Conservation (phyloP, 2,113 vertebrate species). For the Peromyscus leucopus region DNA sequence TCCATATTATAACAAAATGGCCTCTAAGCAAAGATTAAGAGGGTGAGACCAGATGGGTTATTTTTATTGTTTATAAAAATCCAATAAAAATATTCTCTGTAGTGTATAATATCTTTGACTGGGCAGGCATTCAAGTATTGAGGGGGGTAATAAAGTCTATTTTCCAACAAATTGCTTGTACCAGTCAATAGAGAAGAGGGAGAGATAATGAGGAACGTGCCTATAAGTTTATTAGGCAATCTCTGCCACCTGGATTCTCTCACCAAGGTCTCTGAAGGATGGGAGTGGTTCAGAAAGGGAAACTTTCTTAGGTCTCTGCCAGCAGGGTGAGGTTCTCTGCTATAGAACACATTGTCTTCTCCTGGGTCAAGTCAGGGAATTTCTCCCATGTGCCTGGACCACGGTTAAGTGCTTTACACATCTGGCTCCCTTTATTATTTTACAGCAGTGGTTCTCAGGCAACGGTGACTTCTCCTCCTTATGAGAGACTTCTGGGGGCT, state of each 20-base stretch:
- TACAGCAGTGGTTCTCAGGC: not conserved
- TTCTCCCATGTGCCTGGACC: not conserved
- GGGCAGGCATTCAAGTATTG: constrained; percentile 58
- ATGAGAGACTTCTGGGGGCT: not conserved
- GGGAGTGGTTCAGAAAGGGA: not conserved
- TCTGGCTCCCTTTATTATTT: constrained; percentile 6
- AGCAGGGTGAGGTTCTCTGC: not conserved
- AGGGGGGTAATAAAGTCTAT: constrained; percentile 45
- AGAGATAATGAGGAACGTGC: not conserved
- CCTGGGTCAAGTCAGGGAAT: not conserved
- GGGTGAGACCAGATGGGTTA: constrained; percentile 66
- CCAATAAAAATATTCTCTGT: constrained; percentile 60
- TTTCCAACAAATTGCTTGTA: constrained; percentile 64
- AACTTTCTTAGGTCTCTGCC: not conserved
- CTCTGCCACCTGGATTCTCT: not conserved
- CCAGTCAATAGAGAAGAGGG: constrained; percentile 29
- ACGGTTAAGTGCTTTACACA: not conserved
- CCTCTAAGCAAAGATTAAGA: constrained; percentile 66
- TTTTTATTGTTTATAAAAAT: constrained; percentile 76
- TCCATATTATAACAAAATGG: constrained; percentile 12
- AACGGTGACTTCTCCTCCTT: not conserved
- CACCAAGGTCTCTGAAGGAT: constrained; percentile 17
- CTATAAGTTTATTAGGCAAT: constrained; percentile 5
- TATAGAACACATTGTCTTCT: not conserved
- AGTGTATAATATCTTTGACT: constrained; percentile 38